Percentiles rank a stretch among this genome's conserved stretches.
Evolutionary conservation across 1,140 invertebrate species (phyloP).

Genomic region (Drusus annulatus): DNA sequence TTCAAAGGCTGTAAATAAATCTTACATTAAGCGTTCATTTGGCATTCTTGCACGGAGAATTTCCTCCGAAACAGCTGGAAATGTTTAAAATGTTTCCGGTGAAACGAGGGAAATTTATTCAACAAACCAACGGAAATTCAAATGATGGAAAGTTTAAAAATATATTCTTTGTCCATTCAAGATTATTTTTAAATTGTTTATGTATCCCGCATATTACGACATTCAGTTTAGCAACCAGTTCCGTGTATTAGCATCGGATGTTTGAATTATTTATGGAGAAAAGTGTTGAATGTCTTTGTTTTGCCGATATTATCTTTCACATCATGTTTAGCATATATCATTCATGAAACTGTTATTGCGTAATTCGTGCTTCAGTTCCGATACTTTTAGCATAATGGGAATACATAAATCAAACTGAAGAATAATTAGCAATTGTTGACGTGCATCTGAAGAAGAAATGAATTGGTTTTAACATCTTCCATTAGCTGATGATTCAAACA

Average conservation of each 20-base stretch:
- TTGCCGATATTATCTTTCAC: conserved; percentile 16
- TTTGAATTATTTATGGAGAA: conserved; percentile 30
- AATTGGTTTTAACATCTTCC: too few relatives aligned
- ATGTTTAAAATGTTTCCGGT: conserved; percentile 41
- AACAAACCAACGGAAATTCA: conserved; percentile 43
- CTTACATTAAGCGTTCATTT: background rate
- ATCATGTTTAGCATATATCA: conserved; percentile 2
- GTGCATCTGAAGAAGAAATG: too few relatives aligned
- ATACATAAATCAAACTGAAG: too few relatives aligned
- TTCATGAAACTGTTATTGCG: conserved; percentile 7
- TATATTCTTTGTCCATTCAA: conserved; percentile 35
- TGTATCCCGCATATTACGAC: conserved; percentile 37
- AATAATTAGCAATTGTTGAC: too few relatives aligned
- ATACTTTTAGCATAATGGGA: too few relatives aligned
- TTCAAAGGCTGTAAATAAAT: conserved; percentile 1
- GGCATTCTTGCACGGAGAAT: background rate
- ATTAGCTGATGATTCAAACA: too few relatives aligned
- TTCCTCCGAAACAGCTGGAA: background rate
- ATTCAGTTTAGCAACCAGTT: conserved; percentile 12
- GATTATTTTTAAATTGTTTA: conserved; percentile 43
- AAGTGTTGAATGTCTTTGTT: conserved; percentile 28
- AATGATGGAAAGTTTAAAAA: conserved; percentile 55
- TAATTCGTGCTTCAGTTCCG: background rate
- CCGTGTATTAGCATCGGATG: background rate
- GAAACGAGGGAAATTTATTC: conserved; percentile 50